Evolutionary conservation across 2,797 vertebrate species (phyloP).

Genomic region (Tangara arthus): DNA sequence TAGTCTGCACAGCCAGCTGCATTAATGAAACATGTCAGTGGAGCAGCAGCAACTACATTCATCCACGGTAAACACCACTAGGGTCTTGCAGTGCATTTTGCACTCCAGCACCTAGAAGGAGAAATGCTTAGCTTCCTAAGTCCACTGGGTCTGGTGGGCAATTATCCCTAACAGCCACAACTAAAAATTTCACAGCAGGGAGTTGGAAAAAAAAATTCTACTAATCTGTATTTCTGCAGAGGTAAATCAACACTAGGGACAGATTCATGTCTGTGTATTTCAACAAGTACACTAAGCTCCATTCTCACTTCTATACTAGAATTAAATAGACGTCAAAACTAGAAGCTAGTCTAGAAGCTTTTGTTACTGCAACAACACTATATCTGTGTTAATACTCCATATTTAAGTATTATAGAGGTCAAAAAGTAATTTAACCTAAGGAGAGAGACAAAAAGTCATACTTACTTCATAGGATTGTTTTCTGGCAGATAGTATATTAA

Average conservation of each 20-base stretch:
- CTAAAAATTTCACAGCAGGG: not conserved
- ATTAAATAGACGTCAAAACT: not conserved
- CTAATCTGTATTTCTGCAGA: not conserved
- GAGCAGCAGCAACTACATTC: not conserved
- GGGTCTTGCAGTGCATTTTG: not conserved
- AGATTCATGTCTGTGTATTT: not conserved
- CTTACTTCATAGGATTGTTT: slow-evolving; percentile 96
- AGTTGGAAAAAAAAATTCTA: not conserved
- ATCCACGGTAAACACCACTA: not conserved
- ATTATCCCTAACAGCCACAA: not conserved
- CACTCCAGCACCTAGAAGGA: not conserved
- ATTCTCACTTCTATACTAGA: not conserved
- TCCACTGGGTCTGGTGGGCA: not conserved
- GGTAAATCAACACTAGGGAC: not conserved
- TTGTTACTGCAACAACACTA: not conserved
- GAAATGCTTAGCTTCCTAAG: not conserved
- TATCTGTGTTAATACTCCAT: not conserved
- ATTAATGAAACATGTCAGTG: not conserved
- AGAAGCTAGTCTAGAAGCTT: not conserved
- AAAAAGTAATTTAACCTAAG: not conserved
- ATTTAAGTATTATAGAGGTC: not conserved
- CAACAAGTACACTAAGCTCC: not conserved
- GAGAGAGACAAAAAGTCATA: not conserved
- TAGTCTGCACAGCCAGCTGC: not conserved
- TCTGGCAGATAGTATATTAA: slow-evolving; percentile 92